These are phyloP conservation scores for Sapayoa aenigma DNA, from an alignment of 2,113 vertebrate genomes.

Conservation along the genomic window DNA sequence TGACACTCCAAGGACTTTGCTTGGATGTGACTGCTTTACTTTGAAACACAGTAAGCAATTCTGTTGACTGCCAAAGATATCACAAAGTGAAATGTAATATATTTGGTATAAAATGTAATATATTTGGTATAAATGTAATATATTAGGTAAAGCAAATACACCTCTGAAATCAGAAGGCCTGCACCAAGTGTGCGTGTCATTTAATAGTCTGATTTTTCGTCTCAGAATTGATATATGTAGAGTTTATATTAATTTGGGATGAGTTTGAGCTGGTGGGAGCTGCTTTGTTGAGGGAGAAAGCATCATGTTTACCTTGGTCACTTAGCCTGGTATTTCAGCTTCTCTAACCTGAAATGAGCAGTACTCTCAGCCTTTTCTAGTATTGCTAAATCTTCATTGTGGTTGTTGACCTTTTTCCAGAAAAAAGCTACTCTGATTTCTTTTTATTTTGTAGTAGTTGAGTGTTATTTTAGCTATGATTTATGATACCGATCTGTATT, in stretches of 20 bases:
- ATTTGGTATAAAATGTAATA: not conserved
- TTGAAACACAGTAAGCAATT: not conserved
- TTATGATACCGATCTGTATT: conserved; percentile 38
- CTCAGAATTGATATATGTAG: not conserved
- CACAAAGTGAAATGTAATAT: not conserved
- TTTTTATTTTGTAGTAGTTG: not conserved
- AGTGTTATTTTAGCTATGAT: not conserved
- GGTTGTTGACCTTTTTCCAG: not conserved
- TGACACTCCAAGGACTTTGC: not conserved
- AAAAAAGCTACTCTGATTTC: not conserved
- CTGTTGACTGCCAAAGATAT: not conserved
- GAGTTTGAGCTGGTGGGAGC: not conserved
- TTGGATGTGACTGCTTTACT: not conserved
- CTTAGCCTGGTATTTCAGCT: not conserved
- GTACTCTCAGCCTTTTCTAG: not conserved
- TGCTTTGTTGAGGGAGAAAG: not conserved
- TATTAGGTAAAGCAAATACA: not conserved
- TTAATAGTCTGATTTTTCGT: not conserved
- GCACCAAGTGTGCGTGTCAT: not conserved
- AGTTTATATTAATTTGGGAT: not conserved
- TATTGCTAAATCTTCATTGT: not conserved
- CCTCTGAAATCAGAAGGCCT: not conserved
- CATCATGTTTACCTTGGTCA: not conserved
- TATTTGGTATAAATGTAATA: no score
- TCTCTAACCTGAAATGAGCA: not conserved